phyloP scores from a whole-genome alignment of 2,113 vertebrate genomes.

The Corvus cornix region DNA sequence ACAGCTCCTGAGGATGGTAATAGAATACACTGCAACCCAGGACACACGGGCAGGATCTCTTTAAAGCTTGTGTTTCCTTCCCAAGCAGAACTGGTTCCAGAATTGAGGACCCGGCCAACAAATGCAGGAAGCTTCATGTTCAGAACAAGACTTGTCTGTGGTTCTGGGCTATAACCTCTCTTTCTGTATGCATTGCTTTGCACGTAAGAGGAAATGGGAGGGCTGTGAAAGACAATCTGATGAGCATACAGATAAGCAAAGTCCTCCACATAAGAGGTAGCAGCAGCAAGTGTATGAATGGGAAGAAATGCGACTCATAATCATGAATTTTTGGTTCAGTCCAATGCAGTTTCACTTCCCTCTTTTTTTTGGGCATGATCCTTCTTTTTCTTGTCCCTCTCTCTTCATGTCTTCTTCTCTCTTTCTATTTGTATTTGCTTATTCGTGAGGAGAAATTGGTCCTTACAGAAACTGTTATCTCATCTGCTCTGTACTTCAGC shows the following conservation, averaged over 20 bases:
- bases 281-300: not conserved
- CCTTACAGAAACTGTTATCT: not conserved
- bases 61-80: not conserved
- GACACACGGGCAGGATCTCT: not conserved
- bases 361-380: not conserved
- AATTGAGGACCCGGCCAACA: not conserved
- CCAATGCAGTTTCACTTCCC: not conserved
- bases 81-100: not conserved
- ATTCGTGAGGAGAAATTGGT: not conserved
- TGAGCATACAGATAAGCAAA: not conserved
- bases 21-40: too few species aligned
- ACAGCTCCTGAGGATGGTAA: too few species aligned
- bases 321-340: not conserved
- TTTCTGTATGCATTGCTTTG: rapidly evolving
- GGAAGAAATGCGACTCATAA: not conserved
- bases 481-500: not conserved
- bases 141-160: not conserved
- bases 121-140: not conserved
- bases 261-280: not conserved
- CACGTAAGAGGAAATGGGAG: not conserved
- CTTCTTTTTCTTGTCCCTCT: not conserved
- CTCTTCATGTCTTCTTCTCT: not conserved
- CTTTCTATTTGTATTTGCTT: not conserved
- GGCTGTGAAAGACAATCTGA: not conserved
- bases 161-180: not conserved